Conservation (phyloP, 2,888 invertebrate genomes). For the Macaria notata region DNA sequence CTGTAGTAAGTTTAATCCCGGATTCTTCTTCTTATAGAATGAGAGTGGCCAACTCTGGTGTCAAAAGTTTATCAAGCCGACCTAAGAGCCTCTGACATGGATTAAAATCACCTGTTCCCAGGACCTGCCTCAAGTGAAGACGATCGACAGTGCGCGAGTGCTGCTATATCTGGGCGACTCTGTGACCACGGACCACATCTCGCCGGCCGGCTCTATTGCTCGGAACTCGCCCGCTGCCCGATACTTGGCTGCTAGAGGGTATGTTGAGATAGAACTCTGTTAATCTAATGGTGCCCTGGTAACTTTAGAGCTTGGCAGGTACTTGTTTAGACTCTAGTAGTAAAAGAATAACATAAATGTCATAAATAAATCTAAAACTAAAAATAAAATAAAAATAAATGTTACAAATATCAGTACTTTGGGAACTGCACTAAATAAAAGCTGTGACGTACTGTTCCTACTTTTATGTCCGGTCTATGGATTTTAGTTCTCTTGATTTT, state of each 20-base stretch:
- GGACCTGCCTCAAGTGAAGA: conserved; percentile 83
- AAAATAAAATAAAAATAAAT: no score
- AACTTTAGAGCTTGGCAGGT: neutral
- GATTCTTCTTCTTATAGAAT: no score
- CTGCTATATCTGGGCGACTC: conserved; percentile 96
- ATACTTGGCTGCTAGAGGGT: conserved; percentile 88
- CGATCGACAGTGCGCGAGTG: conserved; percentile 89
- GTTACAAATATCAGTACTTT: no score
- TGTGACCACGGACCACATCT: conserved; percentile 99
- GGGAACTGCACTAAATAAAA: neutral
- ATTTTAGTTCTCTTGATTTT: no score
- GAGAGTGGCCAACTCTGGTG: no score
- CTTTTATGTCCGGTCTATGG: no score
- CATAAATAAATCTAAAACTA: no score
- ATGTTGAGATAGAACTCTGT: conserved; percentile 35
- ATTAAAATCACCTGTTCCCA: conserved; percentile 36
- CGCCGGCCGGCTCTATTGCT: conserved; percentile 98
- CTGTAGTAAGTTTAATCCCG: no score
- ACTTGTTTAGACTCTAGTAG: no score
- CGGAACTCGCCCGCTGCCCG: conserved; percentile 96
- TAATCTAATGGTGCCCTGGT: neutral
- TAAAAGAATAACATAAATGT: no score
- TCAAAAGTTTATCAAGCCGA: no score
- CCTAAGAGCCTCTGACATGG: no score
- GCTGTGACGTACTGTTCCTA: neutral